Base-by-base conservation (phyloP, 2,797 vertebrate genomes). In the Lateolabrax maculatus region DNA sequence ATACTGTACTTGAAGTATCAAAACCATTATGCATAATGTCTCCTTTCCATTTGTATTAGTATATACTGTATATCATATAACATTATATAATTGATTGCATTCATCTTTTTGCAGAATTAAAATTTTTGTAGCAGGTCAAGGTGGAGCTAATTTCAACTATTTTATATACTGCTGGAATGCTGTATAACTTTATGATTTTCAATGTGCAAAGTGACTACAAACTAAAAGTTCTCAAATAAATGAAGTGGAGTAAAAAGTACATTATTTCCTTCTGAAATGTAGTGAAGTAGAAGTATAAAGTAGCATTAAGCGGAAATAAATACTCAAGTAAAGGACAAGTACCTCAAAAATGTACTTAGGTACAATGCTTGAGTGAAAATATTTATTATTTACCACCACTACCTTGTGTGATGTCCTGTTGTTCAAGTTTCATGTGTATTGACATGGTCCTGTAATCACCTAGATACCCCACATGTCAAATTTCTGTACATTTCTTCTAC, bases 391-490 rank as follows among this genome's bases (percentile, higher is more conserved):
- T 64, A 12, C 8, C 16, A 19, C 18, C 21, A 62, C 23, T 43
- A 13, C 19, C 31, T 36, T 31, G 37, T 44, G 39, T 27, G 15
- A n/a, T 11, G 16, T 55, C 29, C 27, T 13, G 37, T 61, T 62
- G 57, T 58, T 55, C 55, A 37, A 68, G 36, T 52, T 0, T 44
- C 34, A 23, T 43, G 55, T 27, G 19, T 51, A 29, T 31, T 60
- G 36, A 25, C 57, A 31, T 7, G n/a, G 61, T 61, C 23, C 69
- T 62, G 6, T 16, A 74, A 56, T 58, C 15, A 64, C 61, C 34
- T 23, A 11, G 9, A 36, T 52, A 27, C 48, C 2, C 31, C 11
- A 68, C 29, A 44, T 3, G 21, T 57, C 4, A 18, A 5, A 44
- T 46, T 2, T 57, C 23, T 31, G 2, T 18, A 46, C 13, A 49